Conservation (phyloP, 2,113 vertebrate species). For the Sinocyclocheilus rhinocerous region DNA sequence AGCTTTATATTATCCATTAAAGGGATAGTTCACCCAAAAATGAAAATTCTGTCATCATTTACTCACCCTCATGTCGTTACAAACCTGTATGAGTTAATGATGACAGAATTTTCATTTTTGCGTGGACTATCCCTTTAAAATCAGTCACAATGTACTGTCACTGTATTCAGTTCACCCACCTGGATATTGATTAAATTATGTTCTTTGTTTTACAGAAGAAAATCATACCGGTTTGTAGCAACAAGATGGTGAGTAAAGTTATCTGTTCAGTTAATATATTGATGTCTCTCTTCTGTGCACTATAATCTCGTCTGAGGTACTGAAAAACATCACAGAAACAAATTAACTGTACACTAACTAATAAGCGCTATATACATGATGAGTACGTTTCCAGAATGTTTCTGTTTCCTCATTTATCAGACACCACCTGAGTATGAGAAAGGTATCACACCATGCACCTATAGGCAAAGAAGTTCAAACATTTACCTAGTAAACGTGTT, state of each 20-base stretch:
- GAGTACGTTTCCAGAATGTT: neutral
- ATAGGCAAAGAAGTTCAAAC: slow-evolving; percentile 56
- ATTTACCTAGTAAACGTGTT: slow-evolving; percentile 53
- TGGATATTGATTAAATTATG: neutral
- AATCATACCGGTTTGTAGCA: neutral
- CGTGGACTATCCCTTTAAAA: neutral
- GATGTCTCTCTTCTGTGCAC: neutral
- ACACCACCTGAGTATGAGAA: slow-evolving; percentile 21
- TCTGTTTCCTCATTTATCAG: slow-evolving; percentile 16
- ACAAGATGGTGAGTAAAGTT: neutral
- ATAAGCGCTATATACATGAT: neutral
- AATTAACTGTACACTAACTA: neutral
- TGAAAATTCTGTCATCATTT: too few species aligned
- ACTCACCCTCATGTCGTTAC: too few species aligned
- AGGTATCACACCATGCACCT: slow-evolving; percentile 32
- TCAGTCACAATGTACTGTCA: neutral
- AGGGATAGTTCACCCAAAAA: too few species aligned
- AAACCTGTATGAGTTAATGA: too few species aligned
- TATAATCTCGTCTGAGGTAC: neutral
- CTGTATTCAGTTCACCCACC: neutral
- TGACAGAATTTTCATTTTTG: too few species aligned
- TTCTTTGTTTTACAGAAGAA: neutral
- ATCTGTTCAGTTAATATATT: neutral
- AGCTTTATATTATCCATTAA: neutral
- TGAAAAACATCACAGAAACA: neutral